These are phyloP conservation scores for Diplolepis rosae DNA, from an alignment of 2,888 invertebrate species.

Conservation along the genomic window DNA sequence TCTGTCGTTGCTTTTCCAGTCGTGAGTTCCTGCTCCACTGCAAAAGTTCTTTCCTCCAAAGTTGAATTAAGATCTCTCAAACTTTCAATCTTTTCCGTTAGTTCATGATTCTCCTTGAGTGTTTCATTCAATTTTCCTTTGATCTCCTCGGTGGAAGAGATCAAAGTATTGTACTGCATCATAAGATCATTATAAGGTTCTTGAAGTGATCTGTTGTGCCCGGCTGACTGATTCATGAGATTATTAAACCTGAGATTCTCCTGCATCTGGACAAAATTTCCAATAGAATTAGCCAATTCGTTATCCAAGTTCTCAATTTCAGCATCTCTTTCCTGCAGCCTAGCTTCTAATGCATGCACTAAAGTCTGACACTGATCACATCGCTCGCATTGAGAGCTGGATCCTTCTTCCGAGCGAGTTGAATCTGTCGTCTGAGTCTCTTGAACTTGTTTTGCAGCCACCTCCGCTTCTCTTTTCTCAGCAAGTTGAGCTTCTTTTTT, in stretches of 20 bases:
- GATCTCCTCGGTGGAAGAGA: constrained; percentile 79
- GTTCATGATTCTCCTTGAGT: constrained; percentile 75
- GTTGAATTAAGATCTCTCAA: constrained; percentile 74
- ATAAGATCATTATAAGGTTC: constrained; percentile 79
- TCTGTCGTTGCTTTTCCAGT: constrained; percentile 43
- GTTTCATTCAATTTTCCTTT: constrained; percentile 78
- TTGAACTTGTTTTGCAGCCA: background rate
- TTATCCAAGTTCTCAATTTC: constrained; percentile 83
- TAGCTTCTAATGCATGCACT: constrained; percentile 77
- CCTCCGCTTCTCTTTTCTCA: constrained; percentile 19
- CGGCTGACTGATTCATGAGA: constrained; percentile 75
- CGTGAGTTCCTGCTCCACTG: constrained; percentile 58
- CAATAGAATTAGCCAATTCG: constrained; percentile 80
- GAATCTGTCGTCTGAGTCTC: constrained; percentile 39
- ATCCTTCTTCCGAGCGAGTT: constrained; percentile 34
- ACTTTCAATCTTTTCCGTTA: constrained; percentile 76
- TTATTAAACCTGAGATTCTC: constrained; percentile 80
- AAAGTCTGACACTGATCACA: constrained; percentile 63
- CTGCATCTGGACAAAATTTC: constrained; percentile 80
- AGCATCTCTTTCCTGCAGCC: constrained; percentile 83
- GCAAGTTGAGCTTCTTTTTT: constrained; percentile 25
- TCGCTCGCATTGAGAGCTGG: constrained; percentile 51
- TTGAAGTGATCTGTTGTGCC: constrained; percentile 75
- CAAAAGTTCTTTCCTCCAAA: constrained; percentile 71
- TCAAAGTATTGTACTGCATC: constrained; percentile 78